Base-by-base conservation (phyloP, 1,140 invertebrate genomes). In the Euschistus heros region DNA sequence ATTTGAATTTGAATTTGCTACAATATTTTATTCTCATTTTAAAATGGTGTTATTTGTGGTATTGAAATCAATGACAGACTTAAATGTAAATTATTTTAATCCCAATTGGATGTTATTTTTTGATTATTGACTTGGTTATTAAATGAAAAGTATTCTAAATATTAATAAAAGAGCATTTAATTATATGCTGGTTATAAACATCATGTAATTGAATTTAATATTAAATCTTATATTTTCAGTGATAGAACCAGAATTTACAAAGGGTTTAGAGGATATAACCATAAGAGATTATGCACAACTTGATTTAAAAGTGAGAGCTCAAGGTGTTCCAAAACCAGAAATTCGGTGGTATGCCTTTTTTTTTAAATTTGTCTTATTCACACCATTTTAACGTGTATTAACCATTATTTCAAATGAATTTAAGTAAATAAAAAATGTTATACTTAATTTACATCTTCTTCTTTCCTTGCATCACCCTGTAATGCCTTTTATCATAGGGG, bases 271-370 rank as follows among this genome's bases (percentile, higher is more conserved):
- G 50, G 82, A 85, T 69, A 78, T 83, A 59, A 79, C 80, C 4
- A 80, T 92, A 0, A 83, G 84, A 69, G 90, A 91, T 70, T 84
- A 84, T 68, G 81, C 83, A 33, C 81, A 84, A 63, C 73, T 80
- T 4, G 78, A 82, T 13, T 75, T 87, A 6, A 82, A 82, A 71
- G 83, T 91, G 5, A 80, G 85, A 54, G 84, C 85, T 4, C 83
- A 84, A 72, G 91, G 90, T 47, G 80, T 89, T 47, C 90, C 91
- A 0, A 82, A 83, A 72, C 89, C 89, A 7, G 79, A 80, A 46
- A 77, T 91, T n/a, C 79, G 79, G 67, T 92, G 89, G 89, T 73
- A 68, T 68, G 68, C 6, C 6, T 26, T 22, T 33, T 22, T 33
- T n/a, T 54, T 54, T 5, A 22, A 54, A 54, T 54, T 54, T 54